Evolutionary conservation across 2,888 invertebrate species (phyloP).

Genomic region (Gymnoscelis rufifasciata): DNA sequence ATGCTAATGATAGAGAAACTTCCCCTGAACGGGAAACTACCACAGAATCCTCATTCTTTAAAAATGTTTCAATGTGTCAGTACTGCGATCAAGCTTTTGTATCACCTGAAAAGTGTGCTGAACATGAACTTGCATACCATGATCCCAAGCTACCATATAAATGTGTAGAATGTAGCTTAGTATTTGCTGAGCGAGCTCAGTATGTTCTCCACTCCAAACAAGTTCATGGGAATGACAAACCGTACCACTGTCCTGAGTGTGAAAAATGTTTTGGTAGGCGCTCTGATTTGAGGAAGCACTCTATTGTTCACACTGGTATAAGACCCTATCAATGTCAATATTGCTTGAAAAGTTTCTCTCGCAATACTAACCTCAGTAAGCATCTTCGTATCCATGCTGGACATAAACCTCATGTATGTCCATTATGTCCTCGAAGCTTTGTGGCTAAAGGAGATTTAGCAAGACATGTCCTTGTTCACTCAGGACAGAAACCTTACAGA

Average conservation of each 20-base stretch:
- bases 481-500: slow-evolving; percentile 82
- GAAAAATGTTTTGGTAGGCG: slow-evolving; percentile 84
- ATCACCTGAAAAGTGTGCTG: slow-evolving; percentile 80
- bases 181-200: slow-evolving; percentile 80
- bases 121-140: slow-evolving; percentile 82
- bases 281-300: slow-evolving; percentile 85
- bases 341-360: slow-evolving; percentile 86
- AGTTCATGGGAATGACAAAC: slow-evolving; percentile 83
- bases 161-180: slow-evolving; percentile 80
- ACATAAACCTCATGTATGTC: slow-evolving; percentile 85
- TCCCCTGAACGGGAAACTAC: slow-evolving; percentile 69
- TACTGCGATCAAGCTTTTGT: slow-evolving; percentile 86
- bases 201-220: slow-evolving; percentile 83
- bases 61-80: slow-evolving; percentile 84
- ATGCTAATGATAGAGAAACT: slow-evolving; percentile 58
- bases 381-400: slow-evolving; percentile 86
- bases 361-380: slow-evolving; percentile 87
- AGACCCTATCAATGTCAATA: slow-evolving; percentile 86
- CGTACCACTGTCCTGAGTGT: slow-evolving; percentile 84
- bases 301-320: slow-evolving; percentile 87
- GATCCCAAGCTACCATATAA: slow-evolving; percentile 80
- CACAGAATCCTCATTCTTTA: slow-evolving; percentile 71
- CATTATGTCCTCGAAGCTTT: slow-evolving; percentile 85
- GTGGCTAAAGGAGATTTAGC: slow-evolving; percentile 83
- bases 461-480: slow-evolving; percentile 83